Evolutionary conservation across 2,797 vertebrate genomes (phyloP).

Genomic region (Gouania willdenowi): DNA sequence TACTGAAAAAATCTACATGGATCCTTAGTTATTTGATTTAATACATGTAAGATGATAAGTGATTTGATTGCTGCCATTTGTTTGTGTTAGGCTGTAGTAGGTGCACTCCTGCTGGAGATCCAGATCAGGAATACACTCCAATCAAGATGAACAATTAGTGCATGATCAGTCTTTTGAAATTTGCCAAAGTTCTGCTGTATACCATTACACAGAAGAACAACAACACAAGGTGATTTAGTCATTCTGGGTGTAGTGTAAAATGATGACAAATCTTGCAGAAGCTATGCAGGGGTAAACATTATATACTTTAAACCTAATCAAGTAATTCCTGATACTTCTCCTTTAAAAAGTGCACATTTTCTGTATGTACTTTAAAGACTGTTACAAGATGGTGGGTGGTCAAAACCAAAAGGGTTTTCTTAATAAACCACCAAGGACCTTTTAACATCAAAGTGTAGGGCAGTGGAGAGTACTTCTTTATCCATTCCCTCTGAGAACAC

Average conservation of each 20-base stretch:
- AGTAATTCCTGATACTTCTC: slow-evolving; percentile 23
- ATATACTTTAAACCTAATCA: too few relatives aligned
- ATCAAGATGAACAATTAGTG: slow-evolving; percentile 68
- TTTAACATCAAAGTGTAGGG: slow-evolving; percentile 40
- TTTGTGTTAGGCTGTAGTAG: slow-evolving; percentile 27
- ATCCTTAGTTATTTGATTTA: slow-evolving; percentile 39
- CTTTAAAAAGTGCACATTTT: slow-evolving; percentile 10
- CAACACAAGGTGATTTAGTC: too few relatives aligned
- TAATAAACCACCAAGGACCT: slow-evolving; percentile 53
- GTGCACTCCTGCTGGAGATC: slow-evolving; percentile 29
- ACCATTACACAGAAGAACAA: too few relatives aligned
- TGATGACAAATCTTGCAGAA: too few relatives aligned
- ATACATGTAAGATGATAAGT: slow-evolving; percentile 44
- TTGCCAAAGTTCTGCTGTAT: slow-evolving; percentile 28
- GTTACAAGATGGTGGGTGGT: slow-evolving; percentile 24
- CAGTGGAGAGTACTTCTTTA: slow-evolving; percentile 32
- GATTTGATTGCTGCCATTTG: slow-evolving; percentile 54
- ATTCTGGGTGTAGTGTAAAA: too few relatives aligned
- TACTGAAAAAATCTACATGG: too few relatives aligned
- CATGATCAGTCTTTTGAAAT: slow-evolving; percentile 20
- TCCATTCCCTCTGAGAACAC: slow-evolving; percentile 40
- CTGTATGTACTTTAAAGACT: slow-evolving; percentile 22
- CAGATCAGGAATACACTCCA: slow-evolving; percentile 60
- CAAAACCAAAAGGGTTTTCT: slow-evolving; percentile 49
- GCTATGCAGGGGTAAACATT: too few relatives aligned